phyloP scores from a whole-genome alignment of 2,113 vertebrate species.

The Neotoma lepida region DNA sequence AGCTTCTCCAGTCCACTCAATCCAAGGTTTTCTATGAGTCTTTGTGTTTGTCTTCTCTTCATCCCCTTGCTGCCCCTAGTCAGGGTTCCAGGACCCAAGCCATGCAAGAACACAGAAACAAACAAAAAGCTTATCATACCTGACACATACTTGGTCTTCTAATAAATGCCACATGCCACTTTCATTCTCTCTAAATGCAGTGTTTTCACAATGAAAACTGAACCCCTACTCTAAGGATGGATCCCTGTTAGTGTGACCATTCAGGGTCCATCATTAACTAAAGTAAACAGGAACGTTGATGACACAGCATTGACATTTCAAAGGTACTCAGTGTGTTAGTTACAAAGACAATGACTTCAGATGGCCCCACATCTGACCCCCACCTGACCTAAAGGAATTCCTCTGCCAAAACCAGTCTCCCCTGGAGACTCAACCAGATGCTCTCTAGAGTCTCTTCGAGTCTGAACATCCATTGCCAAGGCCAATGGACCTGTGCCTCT shows the following conservation, averaged over 20 bases:
- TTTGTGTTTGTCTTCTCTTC: neutral
- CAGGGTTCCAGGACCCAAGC: neutral
- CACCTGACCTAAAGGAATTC: neutral
- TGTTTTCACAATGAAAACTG: neutral
- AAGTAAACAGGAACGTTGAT: neutral
- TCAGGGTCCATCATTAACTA: neutral
- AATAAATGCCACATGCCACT: neutral
- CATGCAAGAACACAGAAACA: neutral
- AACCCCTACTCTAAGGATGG: conserved; percentile 23
- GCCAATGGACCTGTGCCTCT: neutral
- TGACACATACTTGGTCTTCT: conserved; percentile 38
- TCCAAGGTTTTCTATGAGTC: neutral
- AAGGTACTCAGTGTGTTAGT: neutral
- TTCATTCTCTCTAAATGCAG: neutral
- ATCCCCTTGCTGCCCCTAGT: neutral
- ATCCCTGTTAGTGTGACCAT: neutral
- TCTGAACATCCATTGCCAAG: neutral
- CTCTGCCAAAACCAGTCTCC: neutral
- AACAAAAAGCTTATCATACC: neutral
- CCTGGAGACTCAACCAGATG: neutral
- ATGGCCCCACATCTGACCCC: neutral
- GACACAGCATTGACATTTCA: neutral
- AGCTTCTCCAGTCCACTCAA: neutral
- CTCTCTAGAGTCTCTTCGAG: neutral
- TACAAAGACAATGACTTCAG: conserved; percentile 45